These are phyloP conservation scores for Melanotaenia parkinsoni DNA, from an alignment of 2,797 vertebrate genomes.

Conservation along the genomic window DNA sequence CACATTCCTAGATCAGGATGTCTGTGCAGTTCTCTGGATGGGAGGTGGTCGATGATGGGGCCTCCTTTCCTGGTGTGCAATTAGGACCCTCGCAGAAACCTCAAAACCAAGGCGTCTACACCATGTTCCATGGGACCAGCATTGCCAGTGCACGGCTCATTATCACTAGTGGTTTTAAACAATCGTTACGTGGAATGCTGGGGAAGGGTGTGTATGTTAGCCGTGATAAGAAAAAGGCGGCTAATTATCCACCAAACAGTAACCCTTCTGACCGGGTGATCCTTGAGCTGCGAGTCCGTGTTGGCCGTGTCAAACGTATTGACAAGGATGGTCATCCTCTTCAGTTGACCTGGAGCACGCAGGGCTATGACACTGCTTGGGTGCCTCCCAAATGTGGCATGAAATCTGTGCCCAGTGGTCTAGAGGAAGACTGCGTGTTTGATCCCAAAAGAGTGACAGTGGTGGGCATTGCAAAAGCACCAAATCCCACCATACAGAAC, in stretches of 20 bases:
- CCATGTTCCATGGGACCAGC: slow-evolving; percentile 80
- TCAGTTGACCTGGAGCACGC: slow-evolving; percentile 65
- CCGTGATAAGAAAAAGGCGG: slow-evolving; percentile 74
- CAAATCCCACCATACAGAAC: slow-evolving; percentile 28
- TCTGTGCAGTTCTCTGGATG: slow-evolving; percentile 64
- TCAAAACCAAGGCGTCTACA: slow-evolving; percentile 66
- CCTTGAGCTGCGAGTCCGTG: slow-evolving; percentile 65
- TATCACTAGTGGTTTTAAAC: slow-evolving; percentile 69
- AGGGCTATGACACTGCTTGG: slow-evolving; percentile 81
- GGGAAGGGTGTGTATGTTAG: slow-evolving; percentile 81
- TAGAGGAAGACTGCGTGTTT: slow-evolving; percentile 80
- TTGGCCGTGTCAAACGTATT: slow-evolving; percentile 77
- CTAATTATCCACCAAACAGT: slow-evolving; percentile 56
- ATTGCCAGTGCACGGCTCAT: slow-evolving; percentile 62
- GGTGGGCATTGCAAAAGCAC: slow-evolving; percentile 61
- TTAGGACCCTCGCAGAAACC: slow-evolving; percentile 64
- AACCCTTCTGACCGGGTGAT: slow-evolving; percentile 42
- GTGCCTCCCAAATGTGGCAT: slow-evolving; percentile 76
- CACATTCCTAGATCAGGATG: slow-evolving; percentile 38
- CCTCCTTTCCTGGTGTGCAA: slow-evolving; percentile 35
- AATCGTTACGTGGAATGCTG: slow-evolving; percentile 72
- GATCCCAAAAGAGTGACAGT: slow-evolving; percentile 74
- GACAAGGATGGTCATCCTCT: slow-evolving; percentile 71
- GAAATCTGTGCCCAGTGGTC: slow-evolving; percentile 68
- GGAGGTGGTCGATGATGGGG: slow-evolving; percentile 65